Evolutionary conservation across 2,797 vertebrate genomes (phyloP).

Genomic region (Falco naumanni): DNA sequence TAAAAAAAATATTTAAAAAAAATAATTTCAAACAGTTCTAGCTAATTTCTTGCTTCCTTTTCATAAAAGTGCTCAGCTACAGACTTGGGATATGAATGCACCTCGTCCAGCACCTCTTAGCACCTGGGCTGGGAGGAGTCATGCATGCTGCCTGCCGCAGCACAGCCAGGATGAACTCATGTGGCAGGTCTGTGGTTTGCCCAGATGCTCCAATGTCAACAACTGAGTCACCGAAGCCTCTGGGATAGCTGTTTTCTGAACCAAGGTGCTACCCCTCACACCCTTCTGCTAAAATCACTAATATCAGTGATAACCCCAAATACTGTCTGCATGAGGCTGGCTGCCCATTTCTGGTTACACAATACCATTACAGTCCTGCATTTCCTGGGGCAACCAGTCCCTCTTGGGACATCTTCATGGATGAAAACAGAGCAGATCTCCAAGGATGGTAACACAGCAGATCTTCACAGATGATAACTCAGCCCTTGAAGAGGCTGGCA

Average conservation of each 20-base stretch:
- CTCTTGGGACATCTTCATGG: neutral
- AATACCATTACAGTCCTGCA: neutral
- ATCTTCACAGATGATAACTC: too few relatives aligned
- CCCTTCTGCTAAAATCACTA: neutral
- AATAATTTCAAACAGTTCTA: neutral
- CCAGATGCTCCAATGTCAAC: neutral
- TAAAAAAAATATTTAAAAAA: neutral
- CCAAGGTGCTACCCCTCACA: neutral
- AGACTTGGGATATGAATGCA: neutral
- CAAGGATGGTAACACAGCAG: too few relatives aligned
- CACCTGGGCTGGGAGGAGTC: neutral
- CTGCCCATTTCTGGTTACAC: neutral
- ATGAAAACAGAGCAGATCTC: too few relatives aligned
- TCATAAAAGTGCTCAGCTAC: neutral
- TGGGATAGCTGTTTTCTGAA: neutral
- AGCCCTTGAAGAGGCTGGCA: neutral
- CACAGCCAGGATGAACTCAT: neutral
- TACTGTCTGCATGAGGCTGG: neutral
- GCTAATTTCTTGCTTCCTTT: neutral
- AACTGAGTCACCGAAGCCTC: neutral
- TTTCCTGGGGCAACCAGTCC: neutral
- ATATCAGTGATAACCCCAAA: neutral
- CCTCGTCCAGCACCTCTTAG: neutral
- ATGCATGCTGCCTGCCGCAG: neutral
- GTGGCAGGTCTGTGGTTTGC: neutral